Evolutionary conservation across 53 echinoderm and acorn worm genomes (phyloP), one percentile per base, ranked within the genome.

Genomic region (Mesocentrotus franciscanus): DNA sequence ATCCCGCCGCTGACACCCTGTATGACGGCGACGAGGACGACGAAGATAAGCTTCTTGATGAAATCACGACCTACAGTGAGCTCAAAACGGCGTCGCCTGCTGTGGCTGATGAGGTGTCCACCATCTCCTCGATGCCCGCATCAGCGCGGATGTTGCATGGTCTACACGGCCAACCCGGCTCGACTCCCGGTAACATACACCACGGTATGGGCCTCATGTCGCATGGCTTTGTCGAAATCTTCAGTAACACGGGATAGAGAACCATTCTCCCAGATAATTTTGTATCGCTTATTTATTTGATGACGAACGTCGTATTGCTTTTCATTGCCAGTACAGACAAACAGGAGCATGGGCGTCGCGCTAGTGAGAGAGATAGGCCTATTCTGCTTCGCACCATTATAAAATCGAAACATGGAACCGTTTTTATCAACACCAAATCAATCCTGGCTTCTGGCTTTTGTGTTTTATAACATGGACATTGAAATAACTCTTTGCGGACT

Each of bases 21-120:
- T 94, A 93, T 27, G 95, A 97, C 90, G 66, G 55, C 42, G 39
- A 85, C 22, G 49, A 78, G 17, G 56, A 90, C 55, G 85, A 79
- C 79, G 64, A 89, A 62, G 92, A 87, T 9, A 78, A 85, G 49
- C 61, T 95, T 70, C 61, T 95, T 3, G 92, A 90, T 24, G 92
- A 95, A 10, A 95, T 94, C 92, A 95, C 94, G 13, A 96, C 97
- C 0, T 98, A 98, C 95, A 98, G 98, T 94, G 98, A 98, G 92
- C 96, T 98, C 55, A 98, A 98, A 85, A 96, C 96, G 61, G 98
- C 98, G 22, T 98, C 98, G 58, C 98, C 98, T n/a, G 98, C 98
- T 92, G 90, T 97, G 5, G 98, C 98, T n/a, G 98, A 98, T 87
- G 98, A 98, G 24, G 98, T 98, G 32, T 93, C 96, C 59, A 96